Conservation (phyloP, 2,113 vertebrate species). For the Cottus gobio region DNA sequence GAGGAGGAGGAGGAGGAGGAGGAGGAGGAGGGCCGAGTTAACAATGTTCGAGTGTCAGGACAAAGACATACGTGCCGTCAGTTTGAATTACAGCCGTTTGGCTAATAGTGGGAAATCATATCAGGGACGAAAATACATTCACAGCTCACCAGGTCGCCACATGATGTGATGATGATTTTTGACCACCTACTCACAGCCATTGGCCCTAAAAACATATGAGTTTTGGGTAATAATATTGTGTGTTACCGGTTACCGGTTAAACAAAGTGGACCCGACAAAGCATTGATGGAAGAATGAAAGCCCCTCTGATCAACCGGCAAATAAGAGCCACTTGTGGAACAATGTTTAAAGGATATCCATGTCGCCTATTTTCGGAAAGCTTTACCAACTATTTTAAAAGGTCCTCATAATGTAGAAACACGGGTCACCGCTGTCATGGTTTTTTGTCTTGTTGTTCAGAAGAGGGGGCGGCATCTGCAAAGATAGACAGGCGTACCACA, state of each 20-base stretch:
- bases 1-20: neutral
- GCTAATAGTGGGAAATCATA: neutral
- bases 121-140: neutral
- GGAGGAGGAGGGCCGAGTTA: neutral
- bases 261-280: conserved; percentile 53
- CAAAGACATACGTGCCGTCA: neutral
- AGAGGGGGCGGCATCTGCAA: conserved; percentile 62
- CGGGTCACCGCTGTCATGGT: conserved; percentile 43
- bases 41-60: conserved; percentile 4
- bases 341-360: conserved; percentile 74
- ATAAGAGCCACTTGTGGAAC: conserved; percentile 67
- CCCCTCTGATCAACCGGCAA: conserved; percentile 59
- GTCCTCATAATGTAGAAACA: conserved; percentile 62
- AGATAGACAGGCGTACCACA: conserved; percentile 68
- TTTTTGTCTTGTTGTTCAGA: conserved; percentile 26
- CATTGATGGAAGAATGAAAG: conserved; percentile 65
- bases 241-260: neutral
- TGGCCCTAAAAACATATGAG: neutral
- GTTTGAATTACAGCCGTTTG: neutral
- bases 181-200: neutral
- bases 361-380: conserved; percentile 76
- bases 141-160: neutral
- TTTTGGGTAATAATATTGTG: neutral
- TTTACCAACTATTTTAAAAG: conserved; percentile 67
- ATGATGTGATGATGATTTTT: neutral